These are phyloP conservation scores for Silurus asotus DNA, from an alignment of 2,113 vertebrate genomes.

Conservation along the genomic window DNA sequence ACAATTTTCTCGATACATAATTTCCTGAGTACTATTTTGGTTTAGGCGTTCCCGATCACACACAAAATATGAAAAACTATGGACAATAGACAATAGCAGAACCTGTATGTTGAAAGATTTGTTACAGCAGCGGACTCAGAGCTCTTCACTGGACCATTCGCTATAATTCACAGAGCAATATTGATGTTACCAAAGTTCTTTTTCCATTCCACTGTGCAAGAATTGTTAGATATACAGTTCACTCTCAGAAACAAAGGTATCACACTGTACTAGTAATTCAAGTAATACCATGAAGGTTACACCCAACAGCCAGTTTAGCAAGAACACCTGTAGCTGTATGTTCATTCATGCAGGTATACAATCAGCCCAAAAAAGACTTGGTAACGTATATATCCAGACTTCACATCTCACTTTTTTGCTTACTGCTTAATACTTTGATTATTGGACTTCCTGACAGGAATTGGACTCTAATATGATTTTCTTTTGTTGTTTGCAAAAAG, in stretches of 20 bases:
- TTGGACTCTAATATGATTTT: neutral
- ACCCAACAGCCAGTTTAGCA: neutral
- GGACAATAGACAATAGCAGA: neutral
- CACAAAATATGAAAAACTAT: neutral
- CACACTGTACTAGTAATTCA: neutral
- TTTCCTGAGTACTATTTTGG: neutral
- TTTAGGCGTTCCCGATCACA: neutral
- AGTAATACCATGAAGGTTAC: neutral
- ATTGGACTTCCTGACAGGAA: neutral
- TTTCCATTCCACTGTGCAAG: neutral
- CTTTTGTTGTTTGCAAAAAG: neutral
- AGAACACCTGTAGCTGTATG: neutral
- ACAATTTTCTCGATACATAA: neutral
- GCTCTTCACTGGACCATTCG: neutral
- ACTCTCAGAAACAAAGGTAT: neutral
- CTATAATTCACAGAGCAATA: neutral
- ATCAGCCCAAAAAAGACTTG: neutral
- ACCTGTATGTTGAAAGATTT: neutral
- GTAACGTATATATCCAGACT: neutral
- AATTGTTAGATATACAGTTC: too few relatives aligned
- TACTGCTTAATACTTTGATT: neutral
- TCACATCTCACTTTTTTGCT: neutral
- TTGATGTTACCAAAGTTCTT: conserved; percentile 9
- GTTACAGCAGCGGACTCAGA: neutral
- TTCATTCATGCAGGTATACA: neutral